These are phyloP conservation scores for Brachionus rubens DNA, from an alignment of 1,140 invertebrate species.

Conservation along the genomic window DNA sequence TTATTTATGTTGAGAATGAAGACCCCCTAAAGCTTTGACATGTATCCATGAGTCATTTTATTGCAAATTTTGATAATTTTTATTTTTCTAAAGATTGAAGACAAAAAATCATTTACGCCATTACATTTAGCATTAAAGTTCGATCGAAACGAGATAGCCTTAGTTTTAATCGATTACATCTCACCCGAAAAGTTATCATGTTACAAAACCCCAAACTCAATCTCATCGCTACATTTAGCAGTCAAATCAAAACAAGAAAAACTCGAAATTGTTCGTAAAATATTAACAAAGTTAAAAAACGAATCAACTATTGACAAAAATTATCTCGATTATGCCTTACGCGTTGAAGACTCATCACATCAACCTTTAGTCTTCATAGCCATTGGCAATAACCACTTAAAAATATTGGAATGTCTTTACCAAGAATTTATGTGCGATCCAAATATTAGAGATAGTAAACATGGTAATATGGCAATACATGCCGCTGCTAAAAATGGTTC, in stretches of 20 bases:
- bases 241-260: constrained; percentile 33
- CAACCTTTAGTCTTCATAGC: constrained; percentile 4
- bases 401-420: constrained; percentile 10
- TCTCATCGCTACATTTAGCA: background rate
- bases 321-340: constrained; percentile 19
- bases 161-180: constrained; percentile 7
- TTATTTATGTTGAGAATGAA: too few species aligned
- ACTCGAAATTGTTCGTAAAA: background rate
- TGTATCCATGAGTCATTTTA: too few species aligned
- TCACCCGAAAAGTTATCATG: background rate
- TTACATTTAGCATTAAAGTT: constrained; percentile 10
- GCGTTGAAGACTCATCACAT: background rate
- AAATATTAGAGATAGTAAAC: constrained; percentile 10
- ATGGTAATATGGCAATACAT: constrained; percentile 22
- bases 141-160: constrained; percentile 24
- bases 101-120: constrained; percentile 37
- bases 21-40: too few species aligned
- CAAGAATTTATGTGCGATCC: constrained; percentile 6
- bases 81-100: constrained; percentile 41
- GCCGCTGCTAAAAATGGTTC: constrained; percentile 34
- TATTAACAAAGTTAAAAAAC: constrained; percentile 25
- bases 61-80: too few species aligned
- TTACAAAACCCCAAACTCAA: background rate
- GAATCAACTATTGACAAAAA: background rate
- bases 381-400: constrained; percentile 37